Evolutionary conservation across 2,888 invertebrate genomes (phyloP).

Genomic region (Drosophila peninsularis): DNA sequence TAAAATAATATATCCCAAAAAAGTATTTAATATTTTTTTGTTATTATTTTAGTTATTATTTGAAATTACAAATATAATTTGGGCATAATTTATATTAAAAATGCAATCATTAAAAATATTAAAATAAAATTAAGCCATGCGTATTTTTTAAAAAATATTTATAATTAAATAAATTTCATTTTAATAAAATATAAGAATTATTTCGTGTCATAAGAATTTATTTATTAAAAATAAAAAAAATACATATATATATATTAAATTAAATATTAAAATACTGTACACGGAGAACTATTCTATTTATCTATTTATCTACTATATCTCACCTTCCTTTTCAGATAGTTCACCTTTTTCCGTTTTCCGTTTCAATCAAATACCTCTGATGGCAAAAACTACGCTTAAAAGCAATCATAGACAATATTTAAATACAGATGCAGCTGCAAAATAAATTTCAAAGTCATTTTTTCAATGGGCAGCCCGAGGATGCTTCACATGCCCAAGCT

Average conservation of each 20-base stretch:
- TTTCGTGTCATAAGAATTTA: too few relatives aligned
- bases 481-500: slow-evolving; percentile 37
- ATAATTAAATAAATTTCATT: too few relatives aligned
- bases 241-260: background rate
- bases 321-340: background rate
- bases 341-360: background rate
- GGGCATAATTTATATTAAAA: too few relatives aligned
- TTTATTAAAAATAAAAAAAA: background rate
- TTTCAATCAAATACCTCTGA: background rate
- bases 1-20: too few relatives aligned
- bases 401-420: slow-evolving; percentile 4
- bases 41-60: too few relatives aligned
- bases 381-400: background rate
- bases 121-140: too few relatives aligned
- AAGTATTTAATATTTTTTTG: too few relatives aligned
- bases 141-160: too few relatives aligned
- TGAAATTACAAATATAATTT: too few relatives aligned
- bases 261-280: background rate
- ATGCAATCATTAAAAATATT: too few relatives aligned
- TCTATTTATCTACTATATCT: background rate
- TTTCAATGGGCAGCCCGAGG: slow-evolving; percentile 14
- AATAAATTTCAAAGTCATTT: slow-evolving; percentile 23
- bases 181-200: too few relatives aligned
- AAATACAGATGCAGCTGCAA: slow-evolving; percentile 13
- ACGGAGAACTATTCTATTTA: background rate